Conservation (phyloP, 2,797 vertebrate species). For the Pipistrellus pipistrellus region DNA sequence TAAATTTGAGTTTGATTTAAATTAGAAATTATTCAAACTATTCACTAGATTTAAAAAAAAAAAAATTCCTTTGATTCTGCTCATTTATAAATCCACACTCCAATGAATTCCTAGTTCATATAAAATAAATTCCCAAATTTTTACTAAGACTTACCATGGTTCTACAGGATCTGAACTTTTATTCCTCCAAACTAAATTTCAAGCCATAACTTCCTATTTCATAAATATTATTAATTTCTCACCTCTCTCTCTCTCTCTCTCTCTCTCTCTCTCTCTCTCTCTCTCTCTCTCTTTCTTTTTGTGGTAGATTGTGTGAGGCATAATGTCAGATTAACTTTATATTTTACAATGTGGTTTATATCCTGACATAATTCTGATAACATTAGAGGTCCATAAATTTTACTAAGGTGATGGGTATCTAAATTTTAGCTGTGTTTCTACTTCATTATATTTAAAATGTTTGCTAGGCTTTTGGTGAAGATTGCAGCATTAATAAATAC, state of each 20-base stretch:
- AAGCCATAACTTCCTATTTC: not conserved
- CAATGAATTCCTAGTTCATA: not conserved
- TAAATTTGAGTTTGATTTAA: not conserved
- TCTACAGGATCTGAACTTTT: rapidly evolving
- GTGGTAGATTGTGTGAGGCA: not conserved
- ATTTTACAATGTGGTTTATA: not conserved
- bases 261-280: not conserved
- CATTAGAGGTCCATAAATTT: not conserved
- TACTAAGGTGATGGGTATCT: not conserved
- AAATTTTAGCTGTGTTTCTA: not conserved
- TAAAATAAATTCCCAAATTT: not conserved
- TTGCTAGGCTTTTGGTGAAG: not conserved
- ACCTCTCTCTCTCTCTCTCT: not conserved
- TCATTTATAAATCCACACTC: not conserved
- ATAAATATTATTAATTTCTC: not conserved
- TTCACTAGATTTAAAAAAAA: not conserved
- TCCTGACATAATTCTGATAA: not conserved
- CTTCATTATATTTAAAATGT: not conserved
- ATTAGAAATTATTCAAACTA: not conserved
- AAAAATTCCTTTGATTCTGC: not conserved
- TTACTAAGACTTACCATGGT: not conserved
- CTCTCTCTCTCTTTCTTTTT: not conserved
- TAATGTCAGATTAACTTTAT: not conserved
- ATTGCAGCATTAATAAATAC: not conserved
- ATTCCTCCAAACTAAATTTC: not conserved